Base-by-base conservation (phyloP, 2,113 vertebrate genomes). In the Phaetusa simplex region DNA sequence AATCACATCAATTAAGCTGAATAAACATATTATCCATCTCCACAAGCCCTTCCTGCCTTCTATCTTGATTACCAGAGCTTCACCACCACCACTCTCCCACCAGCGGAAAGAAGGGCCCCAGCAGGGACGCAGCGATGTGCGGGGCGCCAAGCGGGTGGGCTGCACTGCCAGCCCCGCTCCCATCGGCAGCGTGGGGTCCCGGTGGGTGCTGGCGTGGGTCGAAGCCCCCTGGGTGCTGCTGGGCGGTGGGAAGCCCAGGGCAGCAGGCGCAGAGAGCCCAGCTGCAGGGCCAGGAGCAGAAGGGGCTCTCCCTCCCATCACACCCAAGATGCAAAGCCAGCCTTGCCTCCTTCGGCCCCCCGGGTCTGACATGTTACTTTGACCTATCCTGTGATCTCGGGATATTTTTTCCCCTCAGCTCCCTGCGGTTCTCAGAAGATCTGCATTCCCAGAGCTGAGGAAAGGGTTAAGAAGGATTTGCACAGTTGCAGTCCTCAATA, bases 201-300 rank as follows among this genome's bases (percentile, higher is more conserved):
- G 0, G 30, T n/a, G 2, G 5, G 34, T 18, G 15, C 18, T 5
- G 27, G 1, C 1, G 11, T 4, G 64, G 53, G 52, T 14, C 3
- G 4, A 72, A 52, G 40, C 6, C 32, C 26, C 27, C 62, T 40
- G 6, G 3, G 56, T 43, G 34, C 15, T 14, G 61, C 6, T n/a
- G 8, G 20, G 72, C 1, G 15, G 36, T 6, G 10, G 56, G 12
- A 78, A 32, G 42, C 13, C 22, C 19, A 14, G 56, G 27, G 50
- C 58, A 73, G 58, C 43, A 53, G 58, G 52, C 8, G 0, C 2
- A 1, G 32, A 45, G 53, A 65, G 14, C 45, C 24, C 61, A n/a
- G 53, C 74, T 43, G 67, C 38, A 55, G 17, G 30, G 26, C 34
- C 40, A 10, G 40, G 19, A 34, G 34, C 42, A 64, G 13, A 47